Evolutionary conservation across 2,888 invertebrate genomes (phyloP).

Genomic region (Agriopis marginaria): DNA sequence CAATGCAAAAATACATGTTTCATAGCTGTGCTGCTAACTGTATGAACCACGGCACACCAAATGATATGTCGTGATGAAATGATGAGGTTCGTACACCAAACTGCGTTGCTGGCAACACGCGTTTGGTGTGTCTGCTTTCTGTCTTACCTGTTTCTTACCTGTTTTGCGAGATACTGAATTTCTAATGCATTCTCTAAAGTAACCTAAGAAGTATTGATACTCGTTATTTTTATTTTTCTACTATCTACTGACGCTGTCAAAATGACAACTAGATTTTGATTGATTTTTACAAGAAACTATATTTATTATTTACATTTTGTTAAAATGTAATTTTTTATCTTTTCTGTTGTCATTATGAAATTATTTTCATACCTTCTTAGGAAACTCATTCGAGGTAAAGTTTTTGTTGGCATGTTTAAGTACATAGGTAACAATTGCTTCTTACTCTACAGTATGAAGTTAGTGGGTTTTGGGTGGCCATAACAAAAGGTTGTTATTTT

Average conservation of each 20-base stretch:
- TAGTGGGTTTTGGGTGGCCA: no score
- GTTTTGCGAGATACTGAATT: neutral
- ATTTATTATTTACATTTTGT: neutral
- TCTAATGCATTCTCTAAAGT: neutral
- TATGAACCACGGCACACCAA: no score
- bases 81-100: no score
- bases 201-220: neutral
- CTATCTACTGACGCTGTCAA: neutral
- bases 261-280: neutral
- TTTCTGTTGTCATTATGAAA: conserved; percentile 43
- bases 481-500: no score
- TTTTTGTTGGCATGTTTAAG: neutral
- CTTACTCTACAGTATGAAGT: no score
- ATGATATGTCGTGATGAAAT: no score
- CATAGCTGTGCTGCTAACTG: no score
- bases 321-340: conserved; percentile 9
- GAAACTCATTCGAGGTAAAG: conserved; percentile 46
- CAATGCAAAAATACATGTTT: no score
- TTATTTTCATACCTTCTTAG: conserved; percentile 36
- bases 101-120: no score
- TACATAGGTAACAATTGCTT: no score
- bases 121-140: no score
- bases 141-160: no score
- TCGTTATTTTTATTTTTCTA: neutral
- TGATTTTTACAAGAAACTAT: neutral